These are phyloP conservation scores for Macrobrachium rosenbergii DNA, from an alignment of 1,140 invertebrate species.

Conservation along the genomic window DNA sequence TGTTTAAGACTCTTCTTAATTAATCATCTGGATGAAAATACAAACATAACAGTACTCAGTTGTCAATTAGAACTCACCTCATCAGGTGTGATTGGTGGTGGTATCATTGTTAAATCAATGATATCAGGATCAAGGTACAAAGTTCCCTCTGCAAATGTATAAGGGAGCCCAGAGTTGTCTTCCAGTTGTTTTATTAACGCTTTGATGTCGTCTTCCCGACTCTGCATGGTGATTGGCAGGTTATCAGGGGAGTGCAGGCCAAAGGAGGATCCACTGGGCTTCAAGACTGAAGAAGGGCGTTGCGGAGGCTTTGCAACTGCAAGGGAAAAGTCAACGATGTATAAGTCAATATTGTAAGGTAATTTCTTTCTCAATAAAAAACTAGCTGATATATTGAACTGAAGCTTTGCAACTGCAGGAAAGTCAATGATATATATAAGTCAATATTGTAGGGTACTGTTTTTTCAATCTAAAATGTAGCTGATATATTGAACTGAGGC, in stretches of 20 bases:
- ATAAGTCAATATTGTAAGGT: not conserved
- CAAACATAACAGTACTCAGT: too few relatives aligned
- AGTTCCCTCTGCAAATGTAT: slow-evolving; percentile 80
- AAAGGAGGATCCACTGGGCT: slow-evolving; percentile 73
- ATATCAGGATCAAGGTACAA: slow-evolving; percentile 87
- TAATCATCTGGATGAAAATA: too few relatives aligned
- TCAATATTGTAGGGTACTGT: too few relatives aligned
- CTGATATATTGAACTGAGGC: not conserved
- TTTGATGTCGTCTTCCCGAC: slow-evolving; percentile 71
- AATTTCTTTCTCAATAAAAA: not conserved
- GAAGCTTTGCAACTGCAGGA: too few relatives aligned
- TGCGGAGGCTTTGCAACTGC: slow-evolving; percentile 43
- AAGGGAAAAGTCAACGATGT: too few relatives aligned
- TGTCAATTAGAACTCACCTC: slow-evolving; percentile 70
- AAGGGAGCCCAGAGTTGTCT: slow-evolving; percentile 81
- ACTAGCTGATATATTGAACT: not conserved
- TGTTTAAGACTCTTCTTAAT: too few relatives aligned
- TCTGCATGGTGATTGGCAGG: slow-evolving; percentile 69
- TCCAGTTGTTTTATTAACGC: slow-evolving; percentile 69
- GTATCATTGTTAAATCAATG: slow-evolving; percentile 90
- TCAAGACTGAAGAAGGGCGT: slow-evolving; percentile 67
- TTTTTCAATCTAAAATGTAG: too few relatives aligned
- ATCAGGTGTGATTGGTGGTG: slow-evolving; percentile 85
- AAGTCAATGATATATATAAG: too few relatives aligned
- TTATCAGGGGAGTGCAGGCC: slow-evolving; percentile 87